Evolutionary conservation across 2,888 invertebrate species (phyloP).

Genomic region (Vesta saturnalis): DNA sequence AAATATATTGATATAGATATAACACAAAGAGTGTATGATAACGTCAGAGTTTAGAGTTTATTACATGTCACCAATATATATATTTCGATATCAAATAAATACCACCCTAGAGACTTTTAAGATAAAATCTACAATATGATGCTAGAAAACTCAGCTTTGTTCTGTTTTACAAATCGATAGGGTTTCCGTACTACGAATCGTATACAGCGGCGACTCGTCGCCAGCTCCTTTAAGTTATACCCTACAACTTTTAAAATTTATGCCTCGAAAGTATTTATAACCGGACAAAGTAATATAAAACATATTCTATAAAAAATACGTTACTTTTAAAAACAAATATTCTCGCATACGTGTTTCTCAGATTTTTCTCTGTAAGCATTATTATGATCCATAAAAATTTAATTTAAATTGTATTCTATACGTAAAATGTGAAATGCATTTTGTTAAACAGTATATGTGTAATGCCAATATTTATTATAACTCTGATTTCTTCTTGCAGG

Average conservation of each 20-base stretch:
- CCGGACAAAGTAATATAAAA: conserved; percentile 11
- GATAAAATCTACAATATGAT: conserved; percentile 14
- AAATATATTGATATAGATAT: background rate
- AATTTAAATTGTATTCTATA: too few relatives aligned
- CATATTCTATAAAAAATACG: conserved; percentile 13
- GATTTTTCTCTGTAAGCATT: background rate
- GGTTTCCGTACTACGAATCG: conserved; percentile 21
- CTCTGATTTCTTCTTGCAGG: too few relatives aligned
- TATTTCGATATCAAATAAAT: conserved; percentile 11
- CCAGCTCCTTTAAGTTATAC: conserved; percentile 19
- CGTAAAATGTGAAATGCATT: too few relatives aligned
- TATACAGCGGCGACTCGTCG: conserved; percentile 29
- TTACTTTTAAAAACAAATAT: conserved; percentile 8
- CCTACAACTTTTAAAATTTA: conserved; percentile 22
- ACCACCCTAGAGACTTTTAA: conserved; percentile 10
- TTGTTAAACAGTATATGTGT: too few relatives aligned
- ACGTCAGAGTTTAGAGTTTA: background rate
- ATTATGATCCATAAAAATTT: too few relatives aligned
- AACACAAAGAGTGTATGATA: background rate
- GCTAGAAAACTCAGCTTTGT: conserved; percentile 23
- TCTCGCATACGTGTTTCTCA: background rate
- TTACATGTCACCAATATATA: conserved; percentile 11
- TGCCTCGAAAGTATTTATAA: conserved; percentile 19
- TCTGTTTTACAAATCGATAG: conserved; percentile 24
- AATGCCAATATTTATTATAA: too few relatives aligned